A percentile compares a stretch with the other conserved stretches of the same genome.
Conservation (phyloP, 2,888 invertebrate genomes). For the Apotomis turbidana region DNA sequence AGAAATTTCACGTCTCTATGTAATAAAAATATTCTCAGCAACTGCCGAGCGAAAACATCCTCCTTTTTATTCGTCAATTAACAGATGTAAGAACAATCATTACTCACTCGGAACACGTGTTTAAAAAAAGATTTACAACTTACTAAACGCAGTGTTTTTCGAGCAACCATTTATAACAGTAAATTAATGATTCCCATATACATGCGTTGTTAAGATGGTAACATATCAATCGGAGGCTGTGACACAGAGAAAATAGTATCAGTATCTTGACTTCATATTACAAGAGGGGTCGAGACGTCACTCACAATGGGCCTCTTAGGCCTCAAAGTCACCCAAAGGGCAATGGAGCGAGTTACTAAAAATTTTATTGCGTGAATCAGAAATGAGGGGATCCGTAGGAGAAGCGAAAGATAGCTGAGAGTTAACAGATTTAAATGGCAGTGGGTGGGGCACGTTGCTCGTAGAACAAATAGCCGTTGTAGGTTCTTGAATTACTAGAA, state of each 20-base stretch:
- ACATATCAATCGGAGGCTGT: slow-evolving; percentile 27
- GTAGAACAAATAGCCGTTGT: no score
- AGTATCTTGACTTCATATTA: slow-evolving; percentile 7
- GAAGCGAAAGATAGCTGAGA: no score
- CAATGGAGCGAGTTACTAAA: no score
- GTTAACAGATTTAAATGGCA: no score
- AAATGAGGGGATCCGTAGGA: no score
- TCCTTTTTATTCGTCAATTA: background rate
- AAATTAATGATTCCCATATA: slow-evolving; percentile 30
- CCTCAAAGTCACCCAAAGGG: no score
- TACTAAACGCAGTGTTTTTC: slow-evolving; percentile 14
- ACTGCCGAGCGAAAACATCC: background rate
- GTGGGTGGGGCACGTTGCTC: no score
- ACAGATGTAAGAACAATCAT: slow-evolving; percentile 12
- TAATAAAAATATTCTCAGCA: background rate
- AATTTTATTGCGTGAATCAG: no score
- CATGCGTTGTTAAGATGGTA: slow-evolving; percentile 20
- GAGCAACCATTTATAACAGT: slow-evolving; percentile 12
- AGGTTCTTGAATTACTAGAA: no score
- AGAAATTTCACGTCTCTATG: no score
- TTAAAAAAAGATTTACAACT: slow-evolving; percentile 25
- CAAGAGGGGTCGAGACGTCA: background rate
- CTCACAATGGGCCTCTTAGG: no score
- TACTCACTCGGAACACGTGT: slow-evolving; percentile 25
- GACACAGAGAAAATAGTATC: background rate